A percentile compares a stretch with the other conserved stretches of the same genome.
phyloP scores from a whole-genome alignment of 2,797 vertebrate genomes.

The Sebastes nivosus region DNA sequence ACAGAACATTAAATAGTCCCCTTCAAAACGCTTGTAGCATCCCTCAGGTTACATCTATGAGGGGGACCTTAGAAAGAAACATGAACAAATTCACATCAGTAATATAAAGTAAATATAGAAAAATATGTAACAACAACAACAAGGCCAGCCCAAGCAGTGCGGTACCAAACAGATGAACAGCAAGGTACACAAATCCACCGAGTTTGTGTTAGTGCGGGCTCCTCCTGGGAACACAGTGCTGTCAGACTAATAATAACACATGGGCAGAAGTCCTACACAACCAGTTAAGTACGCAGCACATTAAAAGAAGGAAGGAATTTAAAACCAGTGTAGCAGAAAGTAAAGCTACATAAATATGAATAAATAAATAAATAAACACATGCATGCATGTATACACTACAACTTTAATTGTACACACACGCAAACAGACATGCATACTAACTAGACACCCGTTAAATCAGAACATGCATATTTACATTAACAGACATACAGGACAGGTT shows the following conservation, averaged over 20 bases:
- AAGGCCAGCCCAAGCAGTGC: background rate
- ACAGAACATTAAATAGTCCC: background rate
- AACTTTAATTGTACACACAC: background rate
- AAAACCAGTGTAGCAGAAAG: conserved; percentile 10
- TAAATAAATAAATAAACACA: background rate
- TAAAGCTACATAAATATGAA: background rate
- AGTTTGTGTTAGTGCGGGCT: conserved; percentile 26
- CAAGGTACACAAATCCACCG: background rate
- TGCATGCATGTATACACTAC: background rate
- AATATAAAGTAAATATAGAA: conserved; percentile 17
- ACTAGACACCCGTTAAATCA: background rate
- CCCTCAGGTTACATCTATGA: background rate
- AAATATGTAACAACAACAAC: conserved; percentile 17
- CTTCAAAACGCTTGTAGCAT: background rate
- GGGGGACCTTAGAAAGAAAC: background rate
- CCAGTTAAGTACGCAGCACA: conserved; percentile 37
- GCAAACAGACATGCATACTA: background rate
- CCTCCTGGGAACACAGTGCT: conserved; percentile 9
- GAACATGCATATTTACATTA: background rate
- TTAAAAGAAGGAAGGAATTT: background rate
- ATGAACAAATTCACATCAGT: conserved; percentile 1
- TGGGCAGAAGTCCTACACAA: background rate
- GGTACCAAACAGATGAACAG: background rate
- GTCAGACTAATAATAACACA: conserved; percentile 44
- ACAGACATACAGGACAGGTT: background rate